Percentiles rank a stretch among this genome's conserved stretches.
These are phyloP conservation scores for Coleophora flavipennella DNA, from an alignment of 2,888 invertebrate species.

Conservation along the genomic window DNA sequence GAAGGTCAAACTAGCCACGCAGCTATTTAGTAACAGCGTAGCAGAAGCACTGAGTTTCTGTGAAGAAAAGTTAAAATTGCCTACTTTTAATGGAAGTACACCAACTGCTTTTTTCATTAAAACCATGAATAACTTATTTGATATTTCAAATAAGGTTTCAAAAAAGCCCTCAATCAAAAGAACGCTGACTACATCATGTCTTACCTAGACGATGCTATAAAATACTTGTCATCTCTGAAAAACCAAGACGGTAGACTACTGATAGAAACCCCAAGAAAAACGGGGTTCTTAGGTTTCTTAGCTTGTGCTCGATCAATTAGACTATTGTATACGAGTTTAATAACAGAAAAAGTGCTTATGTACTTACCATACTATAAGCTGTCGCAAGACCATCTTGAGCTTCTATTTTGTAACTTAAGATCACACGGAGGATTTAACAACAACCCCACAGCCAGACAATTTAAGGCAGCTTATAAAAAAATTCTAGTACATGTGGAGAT, in stretches of 20 bases:
- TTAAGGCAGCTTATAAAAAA: too few species aligned
- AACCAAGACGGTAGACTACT: neutral
- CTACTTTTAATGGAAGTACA: conserved; percentile 8
- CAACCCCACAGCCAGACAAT: too few species aligned
- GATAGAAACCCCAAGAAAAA: neutral
- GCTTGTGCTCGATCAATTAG: conserved; percentile 13
- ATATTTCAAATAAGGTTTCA: conserved; percentile 8
- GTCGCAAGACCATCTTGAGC: too few species aligned
- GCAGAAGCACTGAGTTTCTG: conserved; percentile 13
- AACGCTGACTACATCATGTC: conserved; percentile 3
- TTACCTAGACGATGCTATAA: conserved; percentile 3
- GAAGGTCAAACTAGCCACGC: conserved; percentile 17
- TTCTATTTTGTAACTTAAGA: too few species aligned
- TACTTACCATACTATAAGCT: too few species aligned
- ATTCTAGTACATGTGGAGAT: too few species aligned
- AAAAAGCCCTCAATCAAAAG: neutral
- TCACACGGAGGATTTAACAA: too few species aligned
- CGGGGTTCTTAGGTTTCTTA: conserved; percentile 13
- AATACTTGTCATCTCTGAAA: conserved; percentile 3
- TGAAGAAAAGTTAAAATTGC: conserved; percentile 9
- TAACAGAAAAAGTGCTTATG: conserved; percentile 1
- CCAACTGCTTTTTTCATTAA: conserved; percentile 10
- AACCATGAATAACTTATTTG: conserved; percentile 15
- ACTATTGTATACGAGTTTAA: conserved; percentile 6
- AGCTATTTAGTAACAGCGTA: conserved; percentile 16